A percentile compares a stretch with the other conserved stretches of the same genome.
Evolutionary conservation across 2,113 vertebrate species (phyloP).

Genomic region (Falcunculus frontatus): DNA sequence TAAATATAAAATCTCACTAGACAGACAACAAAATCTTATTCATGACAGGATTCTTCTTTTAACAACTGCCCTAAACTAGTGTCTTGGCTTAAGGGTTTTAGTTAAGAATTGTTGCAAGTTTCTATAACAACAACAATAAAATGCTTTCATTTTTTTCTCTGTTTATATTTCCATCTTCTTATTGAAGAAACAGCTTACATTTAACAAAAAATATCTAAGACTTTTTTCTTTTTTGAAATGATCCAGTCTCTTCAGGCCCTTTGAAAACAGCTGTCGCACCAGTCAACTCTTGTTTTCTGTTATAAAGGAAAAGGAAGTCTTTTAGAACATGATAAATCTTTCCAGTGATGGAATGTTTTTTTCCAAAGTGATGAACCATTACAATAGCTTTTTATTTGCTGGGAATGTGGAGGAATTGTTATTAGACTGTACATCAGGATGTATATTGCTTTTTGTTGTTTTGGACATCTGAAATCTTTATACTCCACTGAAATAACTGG

Average conservation of each 20-base stretch:
- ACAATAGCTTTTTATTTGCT: background rate
- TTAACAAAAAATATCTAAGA: background rate
- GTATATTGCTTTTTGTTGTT: background rate
- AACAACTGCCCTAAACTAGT: background rate
- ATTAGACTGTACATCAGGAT: background rate
- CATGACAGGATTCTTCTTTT: background rate
- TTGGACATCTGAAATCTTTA: background rate
- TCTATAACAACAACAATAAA: background rate
- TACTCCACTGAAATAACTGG: background rate
- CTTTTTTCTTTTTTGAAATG: background rate
- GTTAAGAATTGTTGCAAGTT: background rate
- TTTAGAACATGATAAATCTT: constrained; percentile 9
- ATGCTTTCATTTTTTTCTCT: background rate
- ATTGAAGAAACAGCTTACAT: background rate
- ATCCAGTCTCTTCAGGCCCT: background rate
- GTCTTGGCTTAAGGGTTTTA: background rate
- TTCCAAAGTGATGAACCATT: background rate
- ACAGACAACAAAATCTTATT: background rate
- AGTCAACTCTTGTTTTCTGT: background rate
- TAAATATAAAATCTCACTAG: background rate
- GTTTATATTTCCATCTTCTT: background rate
- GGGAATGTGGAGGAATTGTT: background rate
- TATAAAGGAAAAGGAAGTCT: background rate
- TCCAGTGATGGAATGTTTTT: background rate
- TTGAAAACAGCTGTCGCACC: background rate